Base-by-base conservation (phyloP, 2,888 invertebrate species). In the Nematopogon swammerdamellus region DNA sequence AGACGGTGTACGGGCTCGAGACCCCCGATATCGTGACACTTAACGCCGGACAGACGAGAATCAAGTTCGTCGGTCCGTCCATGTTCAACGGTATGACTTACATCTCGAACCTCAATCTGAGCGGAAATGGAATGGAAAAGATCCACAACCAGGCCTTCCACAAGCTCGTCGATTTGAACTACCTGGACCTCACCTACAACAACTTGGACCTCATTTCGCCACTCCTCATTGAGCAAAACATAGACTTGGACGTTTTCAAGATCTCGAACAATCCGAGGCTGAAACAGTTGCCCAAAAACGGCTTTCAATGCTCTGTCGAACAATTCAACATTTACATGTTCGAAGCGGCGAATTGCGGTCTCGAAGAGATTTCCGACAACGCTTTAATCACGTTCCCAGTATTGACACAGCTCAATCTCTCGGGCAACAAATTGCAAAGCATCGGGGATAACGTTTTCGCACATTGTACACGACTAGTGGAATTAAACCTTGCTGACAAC, bases 101-200 rank as follows among this genome's bases (percentile, higher is more conserved):
- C 49, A 70, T 91, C 52, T 85, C 85, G 25, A 84, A 86, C 59
- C 76, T 92, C 25, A 84, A 85, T 57, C 70, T 91, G 6, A 87
- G 84, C 58, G 84, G 86, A 46, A 91, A 91, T 64, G 82, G 82
- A 51, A 83, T 92, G 52, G 81, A 76, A 51, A 83, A 82, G 60
- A 85, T 92, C 51, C 83, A 87, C 59, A 82, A 84, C 17, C 85
- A 86, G 60, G 85, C 89, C 5, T 88, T 92, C 70, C 71, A 82
- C 44, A 77, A 82, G 53, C 80, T 91, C 51, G 81, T 82, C 50
- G 83, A 85, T 54, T 76, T 92, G 43, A 84, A 85, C 55, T 81
- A 86, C 60, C 80, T 92, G 53, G 89, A 92, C 65, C 76, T 92
- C 53, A 89, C 91, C 2, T 82, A 85, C 58, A 92, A 92, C 63